These are phyloP conservation scores for Myxocyprinus asiaticus DNA, from an alignment of 2,113 vertebrate genomes.

Conservation along the genomic window DNA sequence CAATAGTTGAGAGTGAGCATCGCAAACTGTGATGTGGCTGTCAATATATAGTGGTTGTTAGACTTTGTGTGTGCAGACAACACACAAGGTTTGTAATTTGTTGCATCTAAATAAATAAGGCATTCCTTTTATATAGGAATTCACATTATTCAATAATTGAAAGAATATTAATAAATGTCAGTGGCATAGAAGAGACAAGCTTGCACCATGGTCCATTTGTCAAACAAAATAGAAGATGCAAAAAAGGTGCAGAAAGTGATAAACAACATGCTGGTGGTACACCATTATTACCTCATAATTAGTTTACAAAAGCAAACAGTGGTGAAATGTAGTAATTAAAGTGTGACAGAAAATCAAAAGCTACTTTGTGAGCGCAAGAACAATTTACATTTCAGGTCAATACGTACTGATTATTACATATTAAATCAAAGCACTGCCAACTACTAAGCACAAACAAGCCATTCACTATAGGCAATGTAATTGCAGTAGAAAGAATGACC, in stretches of 20 bases:
- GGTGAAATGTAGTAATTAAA: slow-evolving; percentile 99
- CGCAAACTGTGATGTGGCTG: slow-evolving; percentile 15
- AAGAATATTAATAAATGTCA: neutral
- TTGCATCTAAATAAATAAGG: too few species aligned
- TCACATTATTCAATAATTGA: neutral
- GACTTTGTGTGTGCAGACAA: slow-evolving; percentile 8
- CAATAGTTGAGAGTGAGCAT: slow-evolving; percentile 42
- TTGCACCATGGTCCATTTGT: neutral
- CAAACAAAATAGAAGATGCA: neutral
- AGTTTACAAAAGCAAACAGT: slow-evolving; percentile 99
- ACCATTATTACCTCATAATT: slow-evolving; percentile 99
- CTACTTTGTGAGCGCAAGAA: slow-evolving; percentile 96
- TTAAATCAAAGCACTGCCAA: slow-evolving; percentile 99
- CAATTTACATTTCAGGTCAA: slow-evolving; percentile 98
- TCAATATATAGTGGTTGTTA: slow-evolving; percentile 13
- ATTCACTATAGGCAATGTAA: slow-evolving; percentile 73
- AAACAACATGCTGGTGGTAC: slow-evolving; percentile 86
- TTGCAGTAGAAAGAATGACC: slow-evolving; percentile 65
- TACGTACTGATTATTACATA: slow-evolving; percentile 96
- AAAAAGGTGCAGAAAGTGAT: slow-evolving; percentile 69
- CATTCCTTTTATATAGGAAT: too few species aligned
- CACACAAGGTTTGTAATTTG: neutral
- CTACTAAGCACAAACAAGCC: slow-evolving; percentile 82
- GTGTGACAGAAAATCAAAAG: slow-evolving; percentile 95
- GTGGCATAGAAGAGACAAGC: neutral